Conservation (phyloP, 2,797 vertebrate species). For the Melanotaenia parkinsoni region DNA sequence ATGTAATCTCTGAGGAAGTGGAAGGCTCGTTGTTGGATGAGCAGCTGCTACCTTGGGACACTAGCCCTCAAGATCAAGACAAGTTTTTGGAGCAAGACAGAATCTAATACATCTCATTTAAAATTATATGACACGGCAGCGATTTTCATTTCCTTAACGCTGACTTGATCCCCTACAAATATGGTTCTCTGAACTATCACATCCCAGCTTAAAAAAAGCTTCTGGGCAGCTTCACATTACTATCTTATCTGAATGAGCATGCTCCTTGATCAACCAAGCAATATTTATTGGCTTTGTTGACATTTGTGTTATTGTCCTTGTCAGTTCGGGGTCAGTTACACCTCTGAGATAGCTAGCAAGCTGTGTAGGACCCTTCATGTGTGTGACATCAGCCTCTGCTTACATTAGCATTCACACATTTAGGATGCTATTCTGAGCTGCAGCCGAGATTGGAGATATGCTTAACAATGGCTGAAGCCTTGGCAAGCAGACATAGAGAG, state of each 20-base stretch:
- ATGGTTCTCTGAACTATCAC: conserved; percentile 12
- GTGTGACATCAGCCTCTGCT: conserved; percentile 28
- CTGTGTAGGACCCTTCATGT: conserved; percentile 15
- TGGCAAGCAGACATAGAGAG: conserved; percentile 1
- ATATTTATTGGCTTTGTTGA: conserved; percentile 54
- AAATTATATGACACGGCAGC: conserved; percentile 11
- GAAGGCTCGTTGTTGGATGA: conserved; percentile 23
- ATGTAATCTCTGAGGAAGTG: conserved; percentile 25
- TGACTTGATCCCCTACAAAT: conserved; percentile 37
- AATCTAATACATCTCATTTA: conserved; percentile 18
- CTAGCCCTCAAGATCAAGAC: conserved; percentile 30
- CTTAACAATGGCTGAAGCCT: neutral
- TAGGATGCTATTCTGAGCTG: conserved; percentile 51
- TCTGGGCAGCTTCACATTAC: conserved; percentile 14
- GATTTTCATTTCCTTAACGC: conserved; percentile 35
- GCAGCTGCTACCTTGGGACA: conserved; percentile 15
- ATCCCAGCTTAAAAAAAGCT: conserved; percentile 12
- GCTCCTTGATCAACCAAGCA: conserved; percentile 33
- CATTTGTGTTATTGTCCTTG: conserved; percentile 30
- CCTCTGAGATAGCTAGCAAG: conserved; percentile 34
- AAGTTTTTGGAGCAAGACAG: conserved; percentile 12
- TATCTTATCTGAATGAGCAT: conserved; percentile 37
- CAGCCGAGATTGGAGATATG: neutral
- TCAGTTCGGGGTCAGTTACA: conserved; percentile 34
- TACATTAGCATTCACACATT: conserved; percentile 52